Percentiles rank a stretch among this genome's conserved stretches.
Conservation (phyloP, 2,113 vertebrate species). For the Chaetodon trifascialis region DNA sequence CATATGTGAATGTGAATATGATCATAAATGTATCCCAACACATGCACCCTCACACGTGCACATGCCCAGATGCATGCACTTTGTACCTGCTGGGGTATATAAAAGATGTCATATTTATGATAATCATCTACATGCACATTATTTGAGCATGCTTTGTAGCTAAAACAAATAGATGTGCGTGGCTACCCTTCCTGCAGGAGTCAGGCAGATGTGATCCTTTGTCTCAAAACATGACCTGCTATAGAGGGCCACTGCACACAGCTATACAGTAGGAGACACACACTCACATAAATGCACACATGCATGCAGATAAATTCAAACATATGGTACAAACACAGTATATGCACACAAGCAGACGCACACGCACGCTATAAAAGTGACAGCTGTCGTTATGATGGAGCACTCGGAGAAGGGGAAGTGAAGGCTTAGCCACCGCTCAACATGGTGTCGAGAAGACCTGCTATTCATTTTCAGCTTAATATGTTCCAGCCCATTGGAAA, state of each 20-base stretch:
- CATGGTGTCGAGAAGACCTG: constrained; percentile 82
- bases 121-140: constrained; percentile 61
- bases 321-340: constrained; percentile 72
- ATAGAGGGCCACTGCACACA: constrained; percentile 62
- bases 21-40: constrained; percentile 38
- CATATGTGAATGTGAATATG: constrained; percentile 60
- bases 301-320: constrained; percentile 54
- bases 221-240: constrained; percentile 75
- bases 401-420: constrained; percentile 79
- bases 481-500: constrained; percentile 86
- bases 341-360: constrained; percentile 59
- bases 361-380: constrained; percentile 76
- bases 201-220: constrained; percentile 76
- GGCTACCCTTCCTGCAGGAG: constrained; percentile 57
- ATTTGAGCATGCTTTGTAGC: constrained; percentile 59
- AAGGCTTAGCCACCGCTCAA: constrained; percentile 81
- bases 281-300: constrained; percentile 44
- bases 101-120: constrained; percentile 73
- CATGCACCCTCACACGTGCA: constrained; percentile 22
- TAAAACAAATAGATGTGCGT: constrained; percentile 66
- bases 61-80: constrained; percentile 41
- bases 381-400: constrained; percentile 84
- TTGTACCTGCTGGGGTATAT: constrained; percentile 62
- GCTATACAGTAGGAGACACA: constrained; percentile 13
- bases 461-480: constrained; percentile 87